Percentiles rank a stretch among this genome's conserved stretches.
Conservation (phyloP, 2,113 vertebrate genomes). For the Brachionichthys hirsutus region DNA sequence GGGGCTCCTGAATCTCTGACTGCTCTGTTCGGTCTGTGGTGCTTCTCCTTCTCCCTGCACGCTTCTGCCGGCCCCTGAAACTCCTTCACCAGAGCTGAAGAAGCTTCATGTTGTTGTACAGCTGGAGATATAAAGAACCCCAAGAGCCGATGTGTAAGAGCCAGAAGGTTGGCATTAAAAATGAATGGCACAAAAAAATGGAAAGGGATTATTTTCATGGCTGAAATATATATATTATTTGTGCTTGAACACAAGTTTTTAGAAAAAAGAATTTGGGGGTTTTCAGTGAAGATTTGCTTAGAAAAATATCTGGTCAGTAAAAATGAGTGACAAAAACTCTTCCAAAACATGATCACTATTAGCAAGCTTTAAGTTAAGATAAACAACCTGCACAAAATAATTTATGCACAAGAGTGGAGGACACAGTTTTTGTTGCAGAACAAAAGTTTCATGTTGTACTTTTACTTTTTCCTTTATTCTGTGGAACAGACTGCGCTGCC, state of each 20-base stretch:
- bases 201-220: too few relatives aligned
- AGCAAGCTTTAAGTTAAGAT: too few relatives aligned
- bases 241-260: too few relatives aligned
- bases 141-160: background rate
- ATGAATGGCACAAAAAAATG: background rate
- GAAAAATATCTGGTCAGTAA: too few relatives aligned
- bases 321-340: too few relatives aligned
- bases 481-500: constrained; percentile 26
- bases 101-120: constrained; percentile 18
- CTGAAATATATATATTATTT: too few relatives aligned
- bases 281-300: too few relatives aligned
- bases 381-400: too few relatives aligned
- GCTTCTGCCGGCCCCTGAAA: constrained; percentile 14
- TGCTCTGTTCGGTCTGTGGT: constrained; percentile 47
- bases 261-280: too few relatives aligned
- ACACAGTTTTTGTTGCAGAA: too few relatives aligned
- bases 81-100: constrained; percentile 20
- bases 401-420: too few relatives aligned
- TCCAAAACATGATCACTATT: too few relatives aligned
- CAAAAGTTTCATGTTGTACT: background rate
- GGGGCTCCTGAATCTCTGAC: constrained; percentile 67
- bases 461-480: constrained; percentile 52
- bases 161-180: background rate
- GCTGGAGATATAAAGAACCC: background rate
- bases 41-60: constrained; percentile 48